A percentile compares a stretch with the other conserved stretches of the same genome.
Conservation (phyloP, 2,797 vertebrate species). For the Neoniphon sammara region DNA sequence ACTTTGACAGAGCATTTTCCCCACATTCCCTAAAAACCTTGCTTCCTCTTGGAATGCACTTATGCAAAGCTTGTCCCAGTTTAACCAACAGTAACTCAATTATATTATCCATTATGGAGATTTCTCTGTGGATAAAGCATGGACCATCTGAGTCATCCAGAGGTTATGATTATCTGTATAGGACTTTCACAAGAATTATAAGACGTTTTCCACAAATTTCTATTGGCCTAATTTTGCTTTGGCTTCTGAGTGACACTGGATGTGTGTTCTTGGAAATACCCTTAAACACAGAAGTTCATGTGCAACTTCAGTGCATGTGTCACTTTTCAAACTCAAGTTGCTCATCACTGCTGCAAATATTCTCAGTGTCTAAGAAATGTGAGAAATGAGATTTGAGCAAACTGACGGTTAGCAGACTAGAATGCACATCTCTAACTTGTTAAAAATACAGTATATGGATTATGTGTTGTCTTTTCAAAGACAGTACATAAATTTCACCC, state of each 20-base stretch:
- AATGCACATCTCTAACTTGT: too few relatives aligned
- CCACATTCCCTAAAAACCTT: not conserved
- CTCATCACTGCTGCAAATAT: too few relatives aligned
- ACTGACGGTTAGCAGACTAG: too few relatives aligned
- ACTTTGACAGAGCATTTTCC: slow-evolving; percentile 1
- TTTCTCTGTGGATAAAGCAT: not conserved
- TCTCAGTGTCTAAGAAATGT: too few relatives aligned
- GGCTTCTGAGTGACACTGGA: not conserved
- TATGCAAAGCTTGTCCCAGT: not conserved
- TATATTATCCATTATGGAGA: not conserved
- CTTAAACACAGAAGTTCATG: not conserved
- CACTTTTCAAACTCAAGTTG: too few relatives aligned
- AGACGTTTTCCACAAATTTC: not conserved
- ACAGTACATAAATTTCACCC: too few relatives aligned
- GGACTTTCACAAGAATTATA: not conserved
- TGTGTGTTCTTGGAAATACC: not conserved
- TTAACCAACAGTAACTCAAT: not conserved
- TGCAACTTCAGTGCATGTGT: slow-evolving; percentile 24
- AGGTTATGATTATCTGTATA: not conserved
- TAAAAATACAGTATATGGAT: too few relatives aligned
- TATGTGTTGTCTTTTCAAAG: too few relatives aligned
- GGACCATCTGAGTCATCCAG: not conserved
- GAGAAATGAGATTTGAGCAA: too few relatives aligned
- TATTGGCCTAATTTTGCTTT: not conserved
- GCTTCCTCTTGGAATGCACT: slow-evolving; percentile 34